phyloP scores from a whole-genome alignment of 1,140 invertebrate genomes.

The Chelonus insularis region DNA sequence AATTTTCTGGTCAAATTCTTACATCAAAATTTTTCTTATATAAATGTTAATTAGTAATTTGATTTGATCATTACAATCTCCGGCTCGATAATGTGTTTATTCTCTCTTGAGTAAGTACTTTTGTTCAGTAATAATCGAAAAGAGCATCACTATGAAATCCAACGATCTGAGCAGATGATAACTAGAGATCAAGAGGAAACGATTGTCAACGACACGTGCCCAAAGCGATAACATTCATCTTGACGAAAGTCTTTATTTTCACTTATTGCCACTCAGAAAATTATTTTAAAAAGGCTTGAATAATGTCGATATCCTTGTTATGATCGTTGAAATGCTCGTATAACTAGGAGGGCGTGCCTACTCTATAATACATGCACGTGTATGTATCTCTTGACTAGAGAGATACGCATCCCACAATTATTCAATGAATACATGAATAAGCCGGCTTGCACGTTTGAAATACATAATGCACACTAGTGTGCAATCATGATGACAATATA shows the following conservation, averaged over 20 bases:
- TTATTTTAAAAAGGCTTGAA: not conserved
- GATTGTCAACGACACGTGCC: not conserved
- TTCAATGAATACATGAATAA: slow-evolving; percentile 42
- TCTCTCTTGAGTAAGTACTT: not conserved
- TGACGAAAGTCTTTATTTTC: not conserved
- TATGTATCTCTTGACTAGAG: not conserved
- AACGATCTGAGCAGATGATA: not conserved
- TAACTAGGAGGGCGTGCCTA: not conserved
- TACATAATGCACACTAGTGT: slow-evolving; percentile 32
- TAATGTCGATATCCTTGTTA: not conserved
- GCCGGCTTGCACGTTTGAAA: slow-evolving; percentile 13
- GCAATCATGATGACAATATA: slow-evolving; percentile 28
- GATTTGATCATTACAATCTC: too few relatives aligned
- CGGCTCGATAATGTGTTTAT: not conserved
- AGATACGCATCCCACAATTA: slow-evolving; percentile 33
- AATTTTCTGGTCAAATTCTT: too few relatives aligned
- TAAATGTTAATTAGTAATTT: too few relatives aligned
- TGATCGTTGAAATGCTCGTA: not conserved
- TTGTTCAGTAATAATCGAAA: slow-evolving; percentile 16
- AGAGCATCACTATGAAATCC: not conserved
- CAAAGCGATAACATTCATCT: not conserved
- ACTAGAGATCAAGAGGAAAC: slow-evolving; percentile 1
- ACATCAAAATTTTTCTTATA: too few relatives aligned
- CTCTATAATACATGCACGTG: not conserved
- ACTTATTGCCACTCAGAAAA: not conserved